Percentiles rank a stretch among this genome's conserved stretches.
These are phyloP conservation scores for Hippocampus zosterae DNA, from an alignment of 2,113 vertebrate species.

Conservation along the genomic window DNA sequence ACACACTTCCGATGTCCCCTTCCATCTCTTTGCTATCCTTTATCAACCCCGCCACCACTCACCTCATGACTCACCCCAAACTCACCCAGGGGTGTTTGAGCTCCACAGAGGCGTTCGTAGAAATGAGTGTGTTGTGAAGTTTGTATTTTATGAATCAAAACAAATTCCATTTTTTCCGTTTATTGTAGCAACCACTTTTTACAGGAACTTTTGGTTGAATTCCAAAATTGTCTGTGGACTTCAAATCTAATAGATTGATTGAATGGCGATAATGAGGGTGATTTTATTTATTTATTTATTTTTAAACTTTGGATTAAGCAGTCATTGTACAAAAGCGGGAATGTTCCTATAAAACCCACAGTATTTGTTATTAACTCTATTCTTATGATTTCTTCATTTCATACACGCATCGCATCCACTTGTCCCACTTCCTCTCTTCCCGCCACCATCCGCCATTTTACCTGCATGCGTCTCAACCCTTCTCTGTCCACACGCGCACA, in stretches of 20 bases:
- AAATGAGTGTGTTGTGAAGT: neutral
- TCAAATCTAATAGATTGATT: no score
- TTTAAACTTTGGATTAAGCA: no score
- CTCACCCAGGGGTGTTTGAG: slow-evolving; percentile 31
- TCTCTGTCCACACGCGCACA: slow-evolving; percentile 20
- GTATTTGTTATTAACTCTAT: slow-evolving; percentile 5
- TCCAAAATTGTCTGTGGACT: no score
- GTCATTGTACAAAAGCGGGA: no score
- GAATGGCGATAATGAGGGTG: no score
- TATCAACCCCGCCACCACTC: neutral
- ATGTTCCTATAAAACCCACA: neutral
- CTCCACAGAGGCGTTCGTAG: slow-evolving; percentile 21
- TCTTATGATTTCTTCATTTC: slow-evolving; percentile 9
- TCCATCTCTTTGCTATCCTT: neutral
- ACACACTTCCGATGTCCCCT: neutral
- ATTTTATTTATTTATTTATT: no score
- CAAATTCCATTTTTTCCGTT: neutral
- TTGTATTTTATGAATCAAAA: neutral
- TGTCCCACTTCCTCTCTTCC: slow-evolving; percentile 1
- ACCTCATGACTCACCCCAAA: neutral
- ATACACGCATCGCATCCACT: slow-evolving; percentile 27
- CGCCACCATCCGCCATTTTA: neutral
- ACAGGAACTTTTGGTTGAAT: no score
- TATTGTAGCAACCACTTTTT: no score
- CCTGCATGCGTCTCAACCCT: slow-evolving; percentile 34